These are phyloP conservation scores for Panagrolaimus sp. DNA, from an alignment of 1,140 invertebrate genomes.

Conservation along the genomic window DNA sequence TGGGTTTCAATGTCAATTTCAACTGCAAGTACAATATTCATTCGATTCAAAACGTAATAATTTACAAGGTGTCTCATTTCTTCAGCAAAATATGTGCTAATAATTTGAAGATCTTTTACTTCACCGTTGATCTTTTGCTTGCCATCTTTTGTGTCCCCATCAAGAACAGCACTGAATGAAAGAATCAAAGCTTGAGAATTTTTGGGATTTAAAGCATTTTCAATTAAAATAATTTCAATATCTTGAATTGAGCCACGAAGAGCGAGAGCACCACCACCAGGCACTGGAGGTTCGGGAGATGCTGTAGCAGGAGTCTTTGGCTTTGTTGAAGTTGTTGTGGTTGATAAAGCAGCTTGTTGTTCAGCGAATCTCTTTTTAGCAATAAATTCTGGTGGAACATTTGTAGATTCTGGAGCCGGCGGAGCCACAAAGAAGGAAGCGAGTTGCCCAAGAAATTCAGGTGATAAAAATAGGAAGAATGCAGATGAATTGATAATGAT, in stretches of 20 bases:
- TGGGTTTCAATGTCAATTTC: slow-evolving; percentile 70
- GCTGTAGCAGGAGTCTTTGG: slow-evolving; percentile 28
- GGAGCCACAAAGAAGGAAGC: slow-evolving; percentile 52
- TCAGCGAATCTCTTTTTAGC: slow-evolving; percentile 12
- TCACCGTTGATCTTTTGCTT: slow-evolving; percentile 61
- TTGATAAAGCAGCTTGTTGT: slow-evolving; percentile 41
- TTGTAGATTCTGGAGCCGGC: slow-evolving; percentile 36
- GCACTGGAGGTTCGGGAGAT: slow-evolving; percentile 18
- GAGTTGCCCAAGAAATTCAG: slow-evolving; percentile 53
- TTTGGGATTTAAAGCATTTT: slow-evolving; percentile 72
- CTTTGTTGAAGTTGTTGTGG: slow-evolving; percentile 27
- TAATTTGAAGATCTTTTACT: slow-evolving; percentile 72
- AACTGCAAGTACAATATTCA: slow-evolving; percentile 71
- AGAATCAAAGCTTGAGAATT: slow-evolving; percentile 82
- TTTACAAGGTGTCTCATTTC: slow-evolving; percentile 39
- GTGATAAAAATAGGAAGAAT: slow-evolving; percentile 55
- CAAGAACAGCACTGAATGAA: slow-evolving; percentile 68
- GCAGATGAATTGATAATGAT: slow-evolving; percentile 47
- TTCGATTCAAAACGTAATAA: slow-evolving; percentile 70
- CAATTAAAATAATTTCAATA: slow-evolving; percentile 87
- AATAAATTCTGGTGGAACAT: slow-evolving; percentile 7
- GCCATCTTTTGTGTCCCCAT: slow-evolving; percentile 55
- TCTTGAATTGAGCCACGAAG: slow-evolving; percentile 76
- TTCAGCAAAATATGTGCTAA: slow-evolving; percentile 63
- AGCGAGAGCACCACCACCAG: slow-evolving; percentile 64